Evolutionary conservation across 2,113 vertebrate genomes (phyloP), one percentile per base, ranked within the genome.

Genomic region (Rhea americana): DNA sequence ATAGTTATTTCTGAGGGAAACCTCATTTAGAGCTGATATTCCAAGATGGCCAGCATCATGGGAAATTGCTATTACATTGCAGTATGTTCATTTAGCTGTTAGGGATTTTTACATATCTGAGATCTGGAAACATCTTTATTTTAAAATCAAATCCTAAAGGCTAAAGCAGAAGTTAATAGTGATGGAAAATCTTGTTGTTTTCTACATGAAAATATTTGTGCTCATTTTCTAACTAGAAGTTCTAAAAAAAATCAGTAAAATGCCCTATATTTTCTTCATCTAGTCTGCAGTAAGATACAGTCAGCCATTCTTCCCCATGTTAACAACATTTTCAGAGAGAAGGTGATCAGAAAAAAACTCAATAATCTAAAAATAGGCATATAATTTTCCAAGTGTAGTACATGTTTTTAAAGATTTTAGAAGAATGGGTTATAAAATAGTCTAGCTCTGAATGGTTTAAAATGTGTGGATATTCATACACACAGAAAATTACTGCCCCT

Each of bases 351-450:
- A 13, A 91, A 91, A 50, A 47, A 12, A 14, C 62, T 92, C 58
- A 80, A 48, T 32, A 89, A 89, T 59, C 41, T 91, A 50, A 50
- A 85, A 92, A 89, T 61, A 70, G 13, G 58, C 13, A 26, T 85
- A 25, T 91, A 80, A 87, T 93, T 94, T 91, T 77, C 63, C 58
- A 92, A 82, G n/a, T 74, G 59, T 77, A 92, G 75, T 89, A 89
- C 72, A 82, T 55, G 50, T 5, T 91, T 94, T 85, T 26, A 66
- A 95, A 76, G 50, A n/a, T 91, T 93, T 91, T 80, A 59, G 80
- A 96, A 96, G 37, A 82, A 63, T 13, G n/a, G 47, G 50, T 91
- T 95, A 85, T 74, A 59, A 89, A 94, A 71, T n/a, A 59, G 21
- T 85, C 91, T 51, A 74, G 72, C 67, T 96, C 30, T 87, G 55